Evolutionary conservation across 2,113 vertebrate species (phyloP), one percentile per base, ranked within the genome.

Genomic region (Brienomyrus brachyistius): DNA sequence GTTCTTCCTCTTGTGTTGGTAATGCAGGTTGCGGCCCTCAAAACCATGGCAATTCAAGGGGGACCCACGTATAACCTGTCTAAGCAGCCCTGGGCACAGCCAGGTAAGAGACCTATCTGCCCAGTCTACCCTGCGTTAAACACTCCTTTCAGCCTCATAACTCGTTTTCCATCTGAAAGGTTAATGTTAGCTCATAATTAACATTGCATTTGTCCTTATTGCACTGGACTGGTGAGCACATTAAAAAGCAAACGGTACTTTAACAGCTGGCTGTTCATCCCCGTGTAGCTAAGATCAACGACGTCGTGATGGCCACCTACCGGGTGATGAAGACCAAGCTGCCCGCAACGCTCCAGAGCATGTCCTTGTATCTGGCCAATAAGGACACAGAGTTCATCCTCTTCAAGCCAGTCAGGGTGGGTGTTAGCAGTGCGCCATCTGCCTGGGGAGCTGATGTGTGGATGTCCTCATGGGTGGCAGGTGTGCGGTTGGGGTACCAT

Each of bases 341-440:
- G 91, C 98, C 98, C 0, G 91, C 92, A 91, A 99, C 97, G 0
- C 94, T 98, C 92, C 97, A 97, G 93, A 99, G 98, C 94, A 97
- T 99, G 98, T 97, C 98, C 0, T 93, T 99, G 90, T 99, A 99
- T 92, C 94, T 99, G 56, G 97, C 98, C 94, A 99, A 99, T 92
- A 98, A 96, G 95, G 98, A 99, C 54, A 99, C 98, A 0, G 98
- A 99, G 93, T 97, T 99, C 95, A 99, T 99, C 94, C 95, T 99
- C 91, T 99, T 99, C 94, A 99, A 99, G 91, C 98, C 98, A 23
- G 97, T 99, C 40, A 95, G 96, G 96, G 98, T 99, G 92, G 95
- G 98, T 97, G 92, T 92, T 51, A 84, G 31, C 87, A 23, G 77
- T 89, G 90, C 88, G 66, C 88, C 86, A 83, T 92, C 85, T 66